These are phyloP conservation scores for Enteromius afrohamiltoni DNA, from an alignment of 2,797 vertebrate species.

Conservation along the genomic window DNA sequence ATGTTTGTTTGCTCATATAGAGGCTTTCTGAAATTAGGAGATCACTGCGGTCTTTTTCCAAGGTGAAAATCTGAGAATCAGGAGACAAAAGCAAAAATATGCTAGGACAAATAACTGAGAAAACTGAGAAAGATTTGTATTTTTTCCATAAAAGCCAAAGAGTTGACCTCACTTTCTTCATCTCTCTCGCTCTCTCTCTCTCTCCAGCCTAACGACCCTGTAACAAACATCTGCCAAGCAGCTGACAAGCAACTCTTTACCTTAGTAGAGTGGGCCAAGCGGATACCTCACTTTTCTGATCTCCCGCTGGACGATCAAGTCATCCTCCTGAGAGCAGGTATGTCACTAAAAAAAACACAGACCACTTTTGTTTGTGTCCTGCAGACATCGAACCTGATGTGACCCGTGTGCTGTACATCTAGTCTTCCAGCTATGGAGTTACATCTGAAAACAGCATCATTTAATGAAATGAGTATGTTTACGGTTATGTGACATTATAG, in stretches of 20 bases:
- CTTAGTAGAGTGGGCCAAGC: slow-evolving; percentile 83
- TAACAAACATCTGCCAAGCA: slow-evolving; percentile 85
- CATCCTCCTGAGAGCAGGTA: slow-evolving; percentile 81
- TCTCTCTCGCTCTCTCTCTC: neutral
- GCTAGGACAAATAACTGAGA: neutral
- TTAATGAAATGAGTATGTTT: slow-evolving; percentile 44
- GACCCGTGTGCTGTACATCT: neutral
- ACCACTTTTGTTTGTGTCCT: neutral
- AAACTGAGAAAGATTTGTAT: neutral
- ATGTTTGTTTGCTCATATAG: neutral
- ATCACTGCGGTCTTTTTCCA: neutral
- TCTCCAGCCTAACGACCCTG: slow-evolving; percentile 79
- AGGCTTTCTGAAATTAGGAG: neutral
- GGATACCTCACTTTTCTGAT: slow-evolving; percentile 83
- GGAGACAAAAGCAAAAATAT: neutral
- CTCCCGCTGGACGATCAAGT: slow-evolving; percentile 83
- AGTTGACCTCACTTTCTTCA: neutral
- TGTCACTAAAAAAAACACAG: slow-evolving; percentile 51
- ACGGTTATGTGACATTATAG: slow-evolving; percentile 14
- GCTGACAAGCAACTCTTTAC: slow-evolving; percentile 85
- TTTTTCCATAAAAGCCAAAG: neutral
- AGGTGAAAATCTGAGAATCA: neutral
- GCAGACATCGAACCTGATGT: neutral
- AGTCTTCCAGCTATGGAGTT: slow-evolving; percentile 9
- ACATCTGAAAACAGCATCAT: slow-evolving; percentile 11